A percentile compares a stretch with the other conserved stretches of the same genome.
These are phyloP conservation scores for Pygoscelis antarcticus DNA, from an alignment of 2,113 vertebrate species.

Conservation along the genomic window DNA sequence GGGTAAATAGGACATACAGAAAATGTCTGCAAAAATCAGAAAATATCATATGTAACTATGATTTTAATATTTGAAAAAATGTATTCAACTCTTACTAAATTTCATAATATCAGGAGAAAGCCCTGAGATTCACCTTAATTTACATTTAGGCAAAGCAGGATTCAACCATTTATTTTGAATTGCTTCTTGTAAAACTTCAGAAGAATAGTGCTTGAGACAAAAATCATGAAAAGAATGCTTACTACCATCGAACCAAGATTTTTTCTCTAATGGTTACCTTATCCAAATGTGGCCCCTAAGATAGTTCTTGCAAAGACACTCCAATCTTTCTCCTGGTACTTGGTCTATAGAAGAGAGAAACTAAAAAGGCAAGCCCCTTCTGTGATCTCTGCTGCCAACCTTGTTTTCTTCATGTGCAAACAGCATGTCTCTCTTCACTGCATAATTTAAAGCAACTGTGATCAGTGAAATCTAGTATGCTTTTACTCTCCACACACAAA, in stretches of 20 bases:
- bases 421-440: background rate
- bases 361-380: background rate
- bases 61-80: background rate
- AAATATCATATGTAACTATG: background rate
- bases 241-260: background rate
- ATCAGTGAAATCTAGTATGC: background rate
- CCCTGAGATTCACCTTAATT: background rate
- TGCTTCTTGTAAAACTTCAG: background rate
- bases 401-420: background rate
- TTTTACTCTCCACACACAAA: background rate
- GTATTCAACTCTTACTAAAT: background rate
- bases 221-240: background rate
- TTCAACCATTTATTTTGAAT: background rate
- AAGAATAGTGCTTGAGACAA: background rate
- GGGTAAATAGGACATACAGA: background rate
- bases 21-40: background rate
- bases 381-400: background rate
- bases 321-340: background rate
- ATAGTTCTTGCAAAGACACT: background rate
- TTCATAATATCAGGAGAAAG: background rate
- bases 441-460: constrained; percentile 31
- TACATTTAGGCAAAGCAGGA: background rate
- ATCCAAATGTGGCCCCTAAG: background rate
- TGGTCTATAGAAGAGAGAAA: background rate
- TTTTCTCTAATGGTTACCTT: background rate